Evolutionary conservation across 2,113 vertebrate species (phyloP), one percentile per base, ranked within the genome.

Genomic region (Eolophus roseicapilla): DNA sequence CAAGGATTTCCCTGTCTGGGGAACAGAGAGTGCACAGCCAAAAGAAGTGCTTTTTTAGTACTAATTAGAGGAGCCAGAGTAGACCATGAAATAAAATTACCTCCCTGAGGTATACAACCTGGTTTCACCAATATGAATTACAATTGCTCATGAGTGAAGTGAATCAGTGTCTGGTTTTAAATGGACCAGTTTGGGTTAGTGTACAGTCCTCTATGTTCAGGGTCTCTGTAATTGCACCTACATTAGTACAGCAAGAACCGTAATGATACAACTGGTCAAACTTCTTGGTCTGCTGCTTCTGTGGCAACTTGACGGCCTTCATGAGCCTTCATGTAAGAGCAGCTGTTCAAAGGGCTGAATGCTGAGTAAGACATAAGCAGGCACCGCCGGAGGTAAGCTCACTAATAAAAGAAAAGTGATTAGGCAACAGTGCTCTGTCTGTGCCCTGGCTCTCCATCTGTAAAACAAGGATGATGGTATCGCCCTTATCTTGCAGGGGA

Each of bases 391-490:
- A 76, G 29, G 55, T n/a, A 90, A 92, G 43, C 55, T 92, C 80
- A 24, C 55, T 82, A 93, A 92, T 91, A 84, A 93, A 92, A 86
- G 64, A 92, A 75, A 92, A 91, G 19, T 73, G 62, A 77, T 92
- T 70, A 79, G 73, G 69, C 91, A 96, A 41, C 52, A 68, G 69
- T 23, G 39, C 11, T 94, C 71, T 75, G 50, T 27, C 88, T 84
- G 86, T 84, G 86, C 82, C 65, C 88, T 81, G 77, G 35, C 52
- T 91, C n/a, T 75, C 41, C 77, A 46, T 65, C 83, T 96, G 74
- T 93, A 73, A 95, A 92, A 46, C 49, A 79, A 79, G 77, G 69
- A 37, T 88, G 90, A 92, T 86, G n/a, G 13, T 75, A 90, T 93
- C 5, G 0, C 52, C 15, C 70, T 94, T 96, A 93, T 79, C 88